A percentile compares a stretch with the other conserved stretches of the same genome.
These are phyloP conservation scores for Hydropsyche betteni DNA, from an alignment of 2,888 invertebrate species.

Conservation along the genomic window DNA sequence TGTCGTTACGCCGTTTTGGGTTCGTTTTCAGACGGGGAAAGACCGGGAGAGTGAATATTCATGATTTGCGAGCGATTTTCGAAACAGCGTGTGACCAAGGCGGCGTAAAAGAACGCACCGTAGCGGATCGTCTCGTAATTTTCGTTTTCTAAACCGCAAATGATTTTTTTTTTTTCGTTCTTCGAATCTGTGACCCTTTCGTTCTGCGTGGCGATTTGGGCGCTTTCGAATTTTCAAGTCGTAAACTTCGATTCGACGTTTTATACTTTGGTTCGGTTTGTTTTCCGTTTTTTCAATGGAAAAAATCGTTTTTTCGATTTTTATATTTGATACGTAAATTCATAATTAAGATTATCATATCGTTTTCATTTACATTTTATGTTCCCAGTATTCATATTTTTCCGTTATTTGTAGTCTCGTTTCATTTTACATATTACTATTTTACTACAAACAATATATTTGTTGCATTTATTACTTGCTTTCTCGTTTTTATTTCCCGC, in stretches of 20 bases:
- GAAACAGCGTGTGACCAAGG: constrained; percentile 25
- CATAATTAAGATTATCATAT: too few relatives aligned
- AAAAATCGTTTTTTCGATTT: too few relatives aligned
- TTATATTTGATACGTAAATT: too few relatives aligned
- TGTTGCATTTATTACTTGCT: too few relatives aligned
- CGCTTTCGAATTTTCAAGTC: neutral
- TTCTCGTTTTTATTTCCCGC: too few relatives aligned
- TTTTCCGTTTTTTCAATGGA: too few relatives aligned
- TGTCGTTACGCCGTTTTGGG: neutral
- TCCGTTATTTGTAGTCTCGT: too few relatives aligned
- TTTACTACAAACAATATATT: too few relatives aligned
- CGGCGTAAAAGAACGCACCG: constrained; percentile 23
- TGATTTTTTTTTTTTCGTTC: neutral
- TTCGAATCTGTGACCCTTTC: neutral
- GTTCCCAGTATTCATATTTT: too few relatives aligned
- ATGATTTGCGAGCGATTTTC: constrained; percentile 23
- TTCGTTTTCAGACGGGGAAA: neutral
- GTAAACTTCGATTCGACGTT: neutral
- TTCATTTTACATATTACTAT: too few relatives aligned
- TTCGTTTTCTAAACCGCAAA: constrained; percentile 29
- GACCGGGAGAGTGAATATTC: constrained; percentile 12
- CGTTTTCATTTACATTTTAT: too few relatives aligned
- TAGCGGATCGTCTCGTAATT: constrained; percentile 24
- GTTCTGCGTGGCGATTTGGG: neutral
- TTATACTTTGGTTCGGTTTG: too few relatives aligned